Evolutionary conservation across 2,888 invertebrate genomes (phyloP).

Genomic region (Belgica antarctica): DNA sequence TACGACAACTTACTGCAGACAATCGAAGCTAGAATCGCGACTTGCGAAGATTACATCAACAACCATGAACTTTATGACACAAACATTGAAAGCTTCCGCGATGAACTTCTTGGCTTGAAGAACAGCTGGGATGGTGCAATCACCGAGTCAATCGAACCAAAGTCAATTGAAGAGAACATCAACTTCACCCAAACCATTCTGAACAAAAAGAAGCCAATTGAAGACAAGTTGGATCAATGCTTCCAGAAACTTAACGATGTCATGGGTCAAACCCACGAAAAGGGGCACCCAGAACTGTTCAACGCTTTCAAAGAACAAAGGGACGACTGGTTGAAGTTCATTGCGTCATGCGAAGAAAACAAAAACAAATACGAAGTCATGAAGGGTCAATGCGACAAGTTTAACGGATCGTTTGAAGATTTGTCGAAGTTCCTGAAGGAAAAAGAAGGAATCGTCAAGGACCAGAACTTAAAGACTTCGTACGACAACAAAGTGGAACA

Average conservation of each 20-base stretch:
- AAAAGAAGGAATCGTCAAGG: constrained; percentile 81
- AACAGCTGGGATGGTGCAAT: constrained; percentile 65
- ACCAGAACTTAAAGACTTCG: constrained; percentile 83
- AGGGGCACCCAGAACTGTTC: constrained; percentile 71
- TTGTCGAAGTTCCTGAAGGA: constrained; percentile 82
- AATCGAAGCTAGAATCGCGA: constrained; percentile 64
- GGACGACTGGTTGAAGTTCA: constrained; percentile 72
- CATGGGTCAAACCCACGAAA: constrained; percentile 71
- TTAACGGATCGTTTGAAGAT: constrained; percentile 72
- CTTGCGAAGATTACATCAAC: constrained; percentile 68
- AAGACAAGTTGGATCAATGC: constrained; percentile 50
- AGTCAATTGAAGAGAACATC: constrained; percentile 73
- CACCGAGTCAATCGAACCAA: constrained; percentile 76
- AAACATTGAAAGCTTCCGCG: constrained; percentile 61
- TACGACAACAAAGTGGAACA: constrained; percentile 78
- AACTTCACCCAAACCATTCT: constrained; percentile 72
- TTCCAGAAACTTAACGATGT: constrained; percentile 64
- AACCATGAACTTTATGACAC: constrained; percentile 82
- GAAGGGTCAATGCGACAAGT: constrained; percentile 77
- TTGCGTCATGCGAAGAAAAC: constrained; percentile 68
- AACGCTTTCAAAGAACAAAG: constrained; percentile 73
- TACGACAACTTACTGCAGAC: constrained; percentile 68
- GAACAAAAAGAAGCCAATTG: constrained; percentile 70
- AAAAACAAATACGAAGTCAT: constrained; percentile 71
- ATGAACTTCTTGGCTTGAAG: constrained; percentile 59